Base-by-base conservation (phyloP, 2,113 vertebrate genomes). In the Crypturellus undulatus region DNA sequence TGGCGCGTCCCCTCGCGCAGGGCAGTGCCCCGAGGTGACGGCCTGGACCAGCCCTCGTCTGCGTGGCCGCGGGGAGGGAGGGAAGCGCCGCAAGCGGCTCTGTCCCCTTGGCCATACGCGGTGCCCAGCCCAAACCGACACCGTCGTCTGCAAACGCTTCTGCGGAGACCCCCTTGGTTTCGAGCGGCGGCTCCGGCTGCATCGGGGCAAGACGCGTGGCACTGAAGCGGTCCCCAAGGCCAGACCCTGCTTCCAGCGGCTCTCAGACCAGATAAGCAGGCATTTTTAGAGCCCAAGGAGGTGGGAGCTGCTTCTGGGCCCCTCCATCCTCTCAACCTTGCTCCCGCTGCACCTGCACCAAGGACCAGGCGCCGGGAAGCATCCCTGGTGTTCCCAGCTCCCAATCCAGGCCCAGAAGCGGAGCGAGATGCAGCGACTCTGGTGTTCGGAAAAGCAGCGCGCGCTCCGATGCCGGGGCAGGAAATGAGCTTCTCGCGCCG, bases 381-480 rank as follows among this genome's bases (percentile, higher is more conserved):
- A 34, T 26, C 68, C 19, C 25, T 17, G 22, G 20, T 71, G 36
- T 24, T 34, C 52, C 28, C 42, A 13, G 17, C 49, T 28, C n/a
- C 26, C 17, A 38, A 36, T 52, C 69, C 25, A 20, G 49, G 16
- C 16, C 34, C 12, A n/a, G 34, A 38, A 54, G 25, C 12, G 36
- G 16, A 70, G 45, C n/a, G 9, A 26, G 30, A 36, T 17, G 25
- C 49, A 11, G 34, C 30, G 9, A 12, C 21, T 62, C 8, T 16
- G 32, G 11, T 1, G n/a, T 42, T 56, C 30, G 78, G 38, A 24
- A 5, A 59, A 40, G 59, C 34, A 7, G 10, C 2, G 3, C 36
- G 67, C 1, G 2, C n/a, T 71, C 2, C 0, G 6, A 1, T 28
- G 2, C 0, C 28, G 26, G 70, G 5, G 21, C n/a, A 1, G 54